Conservation (phyloP, 64 coral and sea anemone genomes). For the Pocillopora damicornis region DNA sequence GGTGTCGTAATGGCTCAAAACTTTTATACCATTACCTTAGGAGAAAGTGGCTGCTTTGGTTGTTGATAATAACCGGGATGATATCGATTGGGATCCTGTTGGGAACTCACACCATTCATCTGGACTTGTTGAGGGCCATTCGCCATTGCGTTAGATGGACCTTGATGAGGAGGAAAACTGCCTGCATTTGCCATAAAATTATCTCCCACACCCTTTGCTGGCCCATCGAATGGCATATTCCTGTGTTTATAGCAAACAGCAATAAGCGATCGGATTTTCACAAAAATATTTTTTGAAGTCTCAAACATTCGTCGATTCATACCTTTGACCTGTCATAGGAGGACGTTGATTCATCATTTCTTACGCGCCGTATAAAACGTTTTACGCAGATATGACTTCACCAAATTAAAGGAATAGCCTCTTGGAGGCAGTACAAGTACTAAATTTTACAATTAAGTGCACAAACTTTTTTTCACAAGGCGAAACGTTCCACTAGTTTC, state of each 20-base stretch:
- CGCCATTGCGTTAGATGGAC: constrained; percentile 57
- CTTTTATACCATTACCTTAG: constrained; percentile 57
- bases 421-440: neutral
- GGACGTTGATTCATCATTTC: constrained; percentile 92
- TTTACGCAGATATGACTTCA: neutral
- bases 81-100: constrained; percentile 38
- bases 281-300: constrained; percentile 1
- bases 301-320: constrained; percentile 31
- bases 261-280: neutral
- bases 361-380: constrained; percentile 3
- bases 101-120: constrained; percentile 57
- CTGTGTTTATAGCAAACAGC: constrained; percentile 13
- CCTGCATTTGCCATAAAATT: constrained; percentile 48
- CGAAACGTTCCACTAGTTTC: constrained; percentile 15
- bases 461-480: neutral
- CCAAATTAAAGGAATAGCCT: neutral
- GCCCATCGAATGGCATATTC: constrained; percentile 53
- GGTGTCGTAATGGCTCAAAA: no score
- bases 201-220: constrained; percentile 60
- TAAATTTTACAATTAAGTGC: neutral
- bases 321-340: constrained; percentile 54
- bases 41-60: constrained; percentile 55
- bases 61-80: constrained; percentile 43
- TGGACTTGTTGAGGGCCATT: constrained; percentile 66
- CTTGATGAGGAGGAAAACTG: constrained; percentile 62